Conservation (phyloP, 1,140 invertebrate genomes). For the Pararge aegeria region DNA sequence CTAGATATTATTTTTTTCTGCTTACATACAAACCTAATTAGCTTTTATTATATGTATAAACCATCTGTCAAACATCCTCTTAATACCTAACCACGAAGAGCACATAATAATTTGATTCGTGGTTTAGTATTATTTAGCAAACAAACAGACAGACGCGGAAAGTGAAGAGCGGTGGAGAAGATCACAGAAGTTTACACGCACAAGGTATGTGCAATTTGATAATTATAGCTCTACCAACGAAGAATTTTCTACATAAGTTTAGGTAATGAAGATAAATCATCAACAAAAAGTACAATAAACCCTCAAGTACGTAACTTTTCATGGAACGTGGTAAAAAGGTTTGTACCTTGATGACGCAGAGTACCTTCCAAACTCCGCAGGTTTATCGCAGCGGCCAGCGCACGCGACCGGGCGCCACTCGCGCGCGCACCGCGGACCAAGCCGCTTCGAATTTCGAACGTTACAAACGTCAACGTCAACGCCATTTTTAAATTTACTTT, state of each 20-base stretch:
- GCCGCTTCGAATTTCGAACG: slow-evolving; percentile 60
- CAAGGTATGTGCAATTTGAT: too few species aligned
- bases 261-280: slow-evolving; percentile 1
- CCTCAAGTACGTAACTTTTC: not conserved
- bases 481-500: slow-evolving; percentile 42
- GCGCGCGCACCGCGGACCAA: slow-evolving; percentile 65
- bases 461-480: slow-evolving; percentile 47
- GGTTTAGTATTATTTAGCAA: too few species aligned
- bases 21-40: too few species aligned
- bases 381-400: slow-evolving; percentile 50
- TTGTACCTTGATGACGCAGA: slow-evolving; percentile 27
- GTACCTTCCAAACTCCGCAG: slow-evolving; percentile 49
- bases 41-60: too few species aligned
- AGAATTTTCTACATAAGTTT: not conserved
- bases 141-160: too few species aligned
- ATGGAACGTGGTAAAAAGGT: slow-evolving; percentile 20
- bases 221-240: not conserved
- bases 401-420: slow-evolving; percentile 65
- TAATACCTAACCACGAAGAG: too few species aligned
- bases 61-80: too few species aligned
- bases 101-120: too few species aligned
- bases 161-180: too few species aligned
- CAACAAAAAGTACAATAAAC: slow-evolving; percentile 8
- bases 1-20: too few species aligned
- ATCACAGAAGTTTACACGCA: too few species aligned